Conservation (phyloP, 2,888 invertebrate genomes). For the Anagyrus pseudococci region DNA sequence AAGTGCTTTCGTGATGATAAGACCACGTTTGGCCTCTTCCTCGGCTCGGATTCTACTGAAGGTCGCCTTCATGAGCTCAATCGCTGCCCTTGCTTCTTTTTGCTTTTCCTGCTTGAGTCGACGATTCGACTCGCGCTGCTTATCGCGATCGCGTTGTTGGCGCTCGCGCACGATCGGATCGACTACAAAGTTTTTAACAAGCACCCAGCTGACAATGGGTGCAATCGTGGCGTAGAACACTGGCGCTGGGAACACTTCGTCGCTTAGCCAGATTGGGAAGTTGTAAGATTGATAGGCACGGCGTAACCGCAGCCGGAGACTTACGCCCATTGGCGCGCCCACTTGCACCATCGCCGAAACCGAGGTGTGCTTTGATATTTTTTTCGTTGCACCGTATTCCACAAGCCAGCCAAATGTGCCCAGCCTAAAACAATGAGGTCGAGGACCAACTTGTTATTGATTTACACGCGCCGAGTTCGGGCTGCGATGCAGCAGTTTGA, state of each 20-base stretch:
- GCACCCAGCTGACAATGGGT: conserved; percentile 82
- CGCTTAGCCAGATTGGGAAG: conserved; percentile 89
- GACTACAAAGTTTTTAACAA: conserved; percentile 84
- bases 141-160: conserved; percentile 80
- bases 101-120: conserved; percentile 79
- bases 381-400: conserved; percentile 93
- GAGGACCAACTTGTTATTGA: no score
- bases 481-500: background rate
- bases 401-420: conserved; percentile 87
- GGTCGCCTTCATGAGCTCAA: conserved; percentile 90
- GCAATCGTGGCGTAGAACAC: conserved; percentile 91
- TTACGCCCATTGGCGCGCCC: conserved; percentile 88
- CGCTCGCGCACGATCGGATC: conserved; percentile 83
- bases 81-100: conserved; percentile 83
- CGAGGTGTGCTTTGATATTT: conserved; percentile 88
- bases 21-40: conserved; percentile 83
- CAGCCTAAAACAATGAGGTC: conserved; percentile 67
- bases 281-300: conserved; percentile 88
- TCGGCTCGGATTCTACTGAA: conserved; percentile 82
- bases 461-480: background rate
- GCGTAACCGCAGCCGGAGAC: conserved; percentile 83
- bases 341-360: conserved; percentile 84
- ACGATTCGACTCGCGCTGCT: conserved; percentile 81
- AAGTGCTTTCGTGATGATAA: conserved; percentile 84
- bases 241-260: conserved; percentile 87